Evolutionary conservation across 2,113 vertebrate genomes (phyloP).

Genomic region (Centrocercus urophasianus): DNA sequence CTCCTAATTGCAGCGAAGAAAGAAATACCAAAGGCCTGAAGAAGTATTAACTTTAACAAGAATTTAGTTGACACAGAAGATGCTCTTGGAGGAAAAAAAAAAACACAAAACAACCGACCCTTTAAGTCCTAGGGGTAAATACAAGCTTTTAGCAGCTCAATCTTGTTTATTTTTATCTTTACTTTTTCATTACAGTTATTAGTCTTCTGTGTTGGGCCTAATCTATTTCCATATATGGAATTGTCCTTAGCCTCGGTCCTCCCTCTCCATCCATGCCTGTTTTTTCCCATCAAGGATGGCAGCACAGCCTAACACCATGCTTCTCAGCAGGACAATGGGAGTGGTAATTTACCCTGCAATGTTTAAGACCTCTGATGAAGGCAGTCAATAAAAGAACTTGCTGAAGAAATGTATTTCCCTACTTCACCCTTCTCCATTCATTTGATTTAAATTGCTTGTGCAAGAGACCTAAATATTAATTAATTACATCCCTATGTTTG

Average conservation of each 20-base stretch:
- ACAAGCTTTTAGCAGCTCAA: too few relatives aligned
- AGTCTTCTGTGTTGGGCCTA: neutral
- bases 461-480: neutral
- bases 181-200: neutral
- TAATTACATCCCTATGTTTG: accelerated
- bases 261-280: neutral
- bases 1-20: neutral
- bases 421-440: neutral
- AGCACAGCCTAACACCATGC: neutral
- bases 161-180: neutral
- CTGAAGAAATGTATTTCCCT: neutral
- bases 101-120: too few relatives aligned
- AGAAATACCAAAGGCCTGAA: neutral
- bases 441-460: neutral
- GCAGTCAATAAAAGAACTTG: neutral
- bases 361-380: neutral
- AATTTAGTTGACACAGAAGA: neutral
- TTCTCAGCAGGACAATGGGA: neutral
- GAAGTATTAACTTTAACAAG: neutral
- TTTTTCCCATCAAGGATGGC: neutral
- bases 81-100: too few relatives aligned
- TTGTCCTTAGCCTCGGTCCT: neutral
- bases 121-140: too few relatives aligned
- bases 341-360: neutral
- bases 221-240: neutral